A percentile compares a stretch with the other conserved stretches of the same genome.
Conservation (phyloP, 2,888 invertebrate genomes). For the Cephus pulcher region DNA sequence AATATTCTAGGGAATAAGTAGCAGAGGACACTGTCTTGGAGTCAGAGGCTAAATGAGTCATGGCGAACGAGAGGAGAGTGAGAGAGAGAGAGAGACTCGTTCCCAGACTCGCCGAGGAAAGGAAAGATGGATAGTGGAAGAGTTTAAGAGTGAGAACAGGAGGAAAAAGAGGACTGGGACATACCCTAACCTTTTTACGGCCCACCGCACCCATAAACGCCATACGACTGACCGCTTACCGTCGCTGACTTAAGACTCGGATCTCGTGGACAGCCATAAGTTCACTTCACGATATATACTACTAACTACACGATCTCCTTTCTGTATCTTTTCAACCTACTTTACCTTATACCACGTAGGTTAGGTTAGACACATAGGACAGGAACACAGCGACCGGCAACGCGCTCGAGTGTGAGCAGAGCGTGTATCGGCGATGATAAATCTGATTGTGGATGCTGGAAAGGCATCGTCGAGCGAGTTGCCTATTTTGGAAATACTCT, state of each 20-base stretch:
- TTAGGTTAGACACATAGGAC: too few species aligned
- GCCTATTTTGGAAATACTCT: too few species aligned
- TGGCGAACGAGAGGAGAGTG: neutral
- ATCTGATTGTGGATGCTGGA: too few species aligned
- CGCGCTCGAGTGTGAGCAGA: too few species aligned
- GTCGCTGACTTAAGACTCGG: constrained; percentile 8
- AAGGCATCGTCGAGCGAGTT: too few species aligned
- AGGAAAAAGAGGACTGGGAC: constrained; percentile 2
- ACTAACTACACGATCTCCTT: constrained; percentile 2
- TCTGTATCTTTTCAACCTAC: constrained; percentile 1
- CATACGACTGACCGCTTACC: neutral
- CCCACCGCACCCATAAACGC: constrained; percentile 23
- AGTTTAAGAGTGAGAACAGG: too few species aligned
- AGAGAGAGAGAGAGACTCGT: neutral
- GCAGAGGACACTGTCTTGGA: too few species aligned
- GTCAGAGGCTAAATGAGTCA: too few species aligned
- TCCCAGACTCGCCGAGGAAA: neutral
- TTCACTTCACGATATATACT: neutral
- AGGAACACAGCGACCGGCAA: too few species aligned
- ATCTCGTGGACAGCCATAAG: constrained; percentile 4
- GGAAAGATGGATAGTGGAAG: too few species aligned
- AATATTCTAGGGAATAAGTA: too few species aligned
- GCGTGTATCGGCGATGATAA: too few species aligned
- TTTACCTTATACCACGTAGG: constrained; percentile 10
- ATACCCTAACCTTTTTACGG: constrained; percentile 12